Conservation (phyloP, 2,888 invertebrate species). For the Desoria tigrina region DNA sequence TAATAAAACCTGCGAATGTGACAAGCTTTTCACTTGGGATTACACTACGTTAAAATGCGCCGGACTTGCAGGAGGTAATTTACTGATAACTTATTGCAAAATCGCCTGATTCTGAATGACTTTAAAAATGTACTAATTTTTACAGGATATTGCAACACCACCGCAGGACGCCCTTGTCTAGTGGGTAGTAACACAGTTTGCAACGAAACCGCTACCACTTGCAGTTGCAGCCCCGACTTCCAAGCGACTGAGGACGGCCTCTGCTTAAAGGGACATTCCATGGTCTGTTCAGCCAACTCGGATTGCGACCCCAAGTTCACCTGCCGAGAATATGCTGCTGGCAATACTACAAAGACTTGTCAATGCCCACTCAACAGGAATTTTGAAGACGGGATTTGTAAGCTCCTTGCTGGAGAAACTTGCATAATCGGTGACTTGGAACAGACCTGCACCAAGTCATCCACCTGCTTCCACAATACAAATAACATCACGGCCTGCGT, state of each 20-base stretch:
- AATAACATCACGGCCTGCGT: no score
- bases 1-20: not conserved
- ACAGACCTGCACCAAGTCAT: not conserved
- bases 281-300: not conserved
- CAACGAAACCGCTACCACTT: no score
- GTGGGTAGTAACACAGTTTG: no score
- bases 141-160: no score
- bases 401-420: not conserved
- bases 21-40: not conserved
- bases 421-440: not conserved
- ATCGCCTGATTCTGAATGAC: no score
- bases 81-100: no score
- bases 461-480: not conserved
- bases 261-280: not conserved
- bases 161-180: no score
- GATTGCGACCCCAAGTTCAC: not conserved
- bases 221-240: no score
- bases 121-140: no score
- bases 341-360: not conserved
- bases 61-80: conserved; percentile 7
- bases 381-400: not conserved
- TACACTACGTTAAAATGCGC: not conserved
- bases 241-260: not conserved
- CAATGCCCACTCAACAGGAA: not conserved
- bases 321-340: not conserved